A percentile compares a stretch with the other conserved stretches of the same genome.
Conservation (phyloP, 2,113 vertebrate species). For the Tupaia tana region DNA sequence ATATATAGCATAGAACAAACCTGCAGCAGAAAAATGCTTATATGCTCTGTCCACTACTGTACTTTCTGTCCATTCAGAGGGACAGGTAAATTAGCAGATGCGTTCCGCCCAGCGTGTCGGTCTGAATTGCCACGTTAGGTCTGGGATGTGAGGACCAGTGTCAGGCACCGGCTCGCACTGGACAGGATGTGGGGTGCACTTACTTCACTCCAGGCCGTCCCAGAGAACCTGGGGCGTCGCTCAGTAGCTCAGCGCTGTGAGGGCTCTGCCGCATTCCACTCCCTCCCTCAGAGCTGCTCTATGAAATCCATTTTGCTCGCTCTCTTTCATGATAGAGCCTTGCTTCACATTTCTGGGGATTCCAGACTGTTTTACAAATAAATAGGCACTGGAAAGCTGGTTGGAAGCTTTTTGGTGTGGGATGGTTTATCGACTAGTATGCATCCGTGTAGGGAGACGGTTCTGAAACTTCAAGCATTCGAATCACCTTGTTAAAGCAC, state of each 20-base stretch:
- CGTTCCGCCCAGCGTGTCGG: not conserved
- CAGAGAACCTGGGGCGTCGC: not conserved
- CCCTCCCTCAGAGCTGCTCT: not conserved
- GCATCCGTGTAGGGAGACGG: not conserved
- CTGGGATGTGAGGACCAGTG: not conserved
- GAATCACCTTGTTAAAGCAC: not conserved
- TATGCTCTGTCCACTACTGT: not conserved
- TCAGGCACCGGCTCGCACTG: not conserved
- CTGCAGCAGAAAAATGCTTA: not conserved
- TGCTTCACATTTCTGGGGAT: constrained; percentile 10
- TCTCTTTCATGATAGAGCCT: not conserved
- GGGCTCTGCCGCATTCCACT: not conserved
- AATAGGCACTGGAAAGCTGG: not conserved
- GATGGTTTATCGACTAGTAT: not conserved
- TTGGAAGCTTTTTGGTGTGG: not conserved
- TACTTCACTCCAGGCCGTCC: not conserved
- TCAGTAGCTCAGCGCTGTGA: not conserved
- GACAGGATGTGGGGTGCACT: not conserved
- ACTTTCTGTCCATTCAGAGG: not conserved
- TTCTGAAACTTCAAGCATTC: not conserved
- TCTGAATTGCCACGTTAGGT: constrained; percentile 4
- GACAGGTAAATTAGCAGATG: not conserved
- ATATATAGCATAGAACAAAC: not conserved
- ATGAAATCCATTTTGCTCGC: not conserved
- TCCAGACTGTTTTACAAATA: not conserved